These are phyloP conservation scores for Polia nebulosa DNA, from an alignment of 2,888 invertebrate species.

Conservation along the genomic window DNA sequence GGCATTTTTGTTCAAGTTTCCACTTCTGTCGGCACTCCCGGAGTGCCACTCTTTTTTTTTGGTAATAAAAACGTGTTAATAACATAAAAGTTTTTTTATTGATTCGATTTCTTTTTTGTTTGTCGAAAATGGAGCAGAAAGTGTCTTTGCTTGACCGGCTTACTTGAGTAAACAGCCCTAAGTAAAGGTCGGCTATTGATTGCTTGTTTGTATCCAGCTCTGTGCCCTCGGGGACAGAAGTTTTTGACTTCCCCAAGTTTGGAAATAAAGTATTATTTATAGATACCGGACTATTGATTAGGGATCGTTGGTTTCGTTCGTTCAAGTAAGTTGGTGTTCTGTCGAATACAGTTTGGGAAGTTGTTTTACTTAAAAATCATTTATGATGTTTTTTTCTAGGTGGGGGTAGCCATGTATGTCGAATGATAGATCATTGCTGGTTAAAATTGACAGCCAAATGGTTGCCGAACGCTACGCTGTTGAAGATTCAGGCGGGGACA, in stretches of 20 bases:
- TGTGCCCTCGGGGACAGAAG: slow-evolving; percentile 23
- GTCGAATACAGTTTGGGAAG: neutral
- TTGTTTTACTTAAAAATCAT: neutral
- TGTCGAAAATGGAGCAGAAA: slow-evolving; percentile 1
- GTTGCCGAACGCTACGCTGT: no score
- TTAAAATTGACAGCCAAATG: no score
- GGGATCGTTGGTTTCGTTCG: neutral
- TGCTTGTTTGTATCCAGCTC: slow-evolving; percentile 38
- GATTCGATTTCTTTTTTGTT: slow-evolving; percentile 8
- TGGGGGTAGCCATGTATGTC: no score
- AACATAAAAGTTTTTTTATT: no score
- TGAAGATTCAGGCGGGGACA: no score
- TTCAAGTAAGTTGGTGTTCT: slow-evolving; percentile 1
- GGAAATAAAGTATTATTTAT: slow-evolving; percentile 24
- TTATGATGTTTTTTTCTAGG: no score
- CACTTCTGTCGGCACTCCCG: no score
- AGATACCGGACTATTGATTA: slow-evolving; percentile 21
- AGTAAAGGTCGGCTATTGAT: slow-evolving; percentile 48
- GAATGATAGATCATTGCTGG: no score
- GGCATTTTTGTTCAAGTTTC: no score
- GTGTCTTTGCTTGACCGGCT: slow-evolving; percentile 1
- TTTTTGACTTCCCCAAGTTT: slow-evolving; percentile 14
- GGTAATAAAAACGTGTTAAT: no score
- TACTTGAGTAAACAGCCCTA: slow-evolving; percentile 16
- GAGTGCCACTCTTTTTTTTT: no score